A percentile compares a stretch with the other conserved stretches of the same genome.
Evolutionary conservation across 2,113 vertebrate genomes (phyloP).

Genomic region (Hippocampus barbouri): DNA sequence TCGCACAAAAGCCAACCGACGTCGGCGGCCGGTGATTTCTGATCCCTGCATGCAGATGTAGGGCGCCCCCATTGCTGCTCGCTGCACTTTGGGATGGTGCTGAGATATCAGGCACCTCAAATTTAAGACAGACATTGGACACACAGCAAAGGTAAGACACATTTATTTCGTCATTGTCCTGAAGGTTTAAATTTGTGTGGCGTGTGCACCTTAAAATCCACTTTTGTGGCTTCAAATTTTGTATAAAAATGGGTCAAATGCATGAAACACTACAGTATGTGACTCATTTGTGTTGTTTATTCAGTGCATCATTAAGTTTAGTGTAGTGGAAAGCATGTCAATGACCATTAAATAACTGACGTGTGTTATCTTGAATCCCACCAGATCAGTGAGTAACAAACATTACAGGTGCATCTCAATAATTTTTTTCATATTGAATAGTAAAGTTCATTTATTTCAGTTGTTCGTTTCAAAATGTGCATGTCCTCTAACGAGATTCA

Average conservation of each 20-base stretch:
- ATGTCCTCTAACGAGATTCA: neutral
- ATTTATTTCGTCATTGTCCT: neutral
- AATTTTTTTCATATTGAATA: neutral
- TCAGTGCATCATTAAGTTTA: neutral
- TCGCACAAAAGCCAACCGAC: neutral
- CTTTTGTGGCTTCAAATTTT: neutral
- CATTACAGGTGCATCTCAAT: neutral
- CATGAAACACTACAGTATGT: neutral
- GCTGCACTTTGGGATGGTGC: conserved; percentile 35
- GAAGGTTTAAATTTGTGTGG: neutral
- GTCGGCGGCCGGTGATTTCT: conserved; percentile 19
- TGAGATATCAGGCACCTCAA: conserved; percentile 5
- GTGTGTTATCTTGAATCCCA: neutral
- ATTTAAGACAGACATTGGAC: conserved; percentile 13
- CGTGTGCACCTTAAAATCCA: neutral
- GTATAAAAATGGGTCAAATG: neutral
- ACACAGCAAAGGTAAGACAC: conserved; percentile 39
- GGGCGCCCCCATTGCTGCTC: conserved; percentile 14
- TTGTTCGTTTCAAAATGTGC: neutral
- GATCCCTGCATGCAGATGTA: conserved; percentile 13
- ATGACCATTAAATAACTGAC: neutral
- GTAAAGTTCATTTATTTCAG: neutral
- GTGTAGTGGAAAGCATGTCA: neutral
- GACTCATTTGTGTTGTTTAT: neutral
- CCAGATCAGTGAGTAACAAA: neutral